Evolutionary conservation across 2,888 invertebrate genomes (phyloP).

Genomic region (Protophormia terraenovae): DNA sequence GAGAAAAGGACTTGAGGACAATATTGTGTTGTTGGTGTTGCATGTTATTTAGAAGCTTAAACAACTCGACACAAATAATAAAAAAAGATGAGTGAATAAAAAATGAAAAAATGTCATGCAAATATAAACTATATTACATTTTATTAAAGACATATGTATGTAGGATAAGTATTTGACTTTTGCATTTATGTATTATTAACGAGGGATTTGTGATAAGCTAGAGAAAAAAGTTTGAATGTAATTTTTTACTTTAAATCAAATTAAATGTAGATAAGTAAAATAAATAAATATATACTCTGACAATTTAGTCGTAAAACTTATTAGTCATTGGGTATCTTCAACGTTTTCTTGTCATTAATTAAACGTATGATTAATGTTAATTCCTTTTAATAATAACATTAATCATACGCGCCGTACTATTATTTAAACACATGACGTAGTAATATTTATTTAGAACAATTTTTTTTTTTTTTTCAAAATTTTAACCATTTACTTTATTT

Average conservation of each 20-base stretch:
- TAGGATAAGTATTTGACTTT: not conserved
- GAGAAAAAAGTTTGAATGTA: no score
- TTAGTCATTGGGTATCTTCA: no score
- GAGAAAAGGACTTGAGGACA: not conserved
- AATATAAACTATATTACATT: not conserved
- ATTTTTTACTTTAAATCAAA: no score
- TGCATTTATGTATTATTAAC: not conserved
- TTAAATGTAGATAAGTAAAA: no score
- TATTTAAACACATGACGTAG: no score
- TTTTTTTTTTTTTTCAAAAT: not conserved
- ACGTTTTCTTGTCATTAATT: no score
- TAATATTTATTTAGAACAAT: no score
- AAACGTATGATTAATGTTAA: not conserved
- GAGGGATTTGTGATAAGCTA: no score
- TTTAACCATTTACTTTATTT: not conserved
- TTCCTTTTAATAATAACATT: not conserved
- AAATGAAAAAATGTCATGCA: not conserved
- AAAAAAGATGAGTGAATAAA: not conserved
- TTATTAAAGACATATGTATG: not conserved
- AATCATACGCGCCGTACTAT: not conserved
- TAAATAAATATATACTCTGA: no score
- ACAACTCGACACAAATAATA: slow-evolving; percentile 18
- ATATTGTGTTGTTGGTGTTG: slow-evolving; percentile 7
- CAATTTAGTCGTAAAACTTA: no score
- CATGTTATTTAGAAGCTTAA: slow-evolving; percentile 35